A percentile compares a stretch with the other conserved stretches of the same genome.
These are phyloP conservation scores for Syndactyla subalaris DNA, from an alignment of 2,797 vertebrate genomes.

Conservation along the genomic window DNA sequence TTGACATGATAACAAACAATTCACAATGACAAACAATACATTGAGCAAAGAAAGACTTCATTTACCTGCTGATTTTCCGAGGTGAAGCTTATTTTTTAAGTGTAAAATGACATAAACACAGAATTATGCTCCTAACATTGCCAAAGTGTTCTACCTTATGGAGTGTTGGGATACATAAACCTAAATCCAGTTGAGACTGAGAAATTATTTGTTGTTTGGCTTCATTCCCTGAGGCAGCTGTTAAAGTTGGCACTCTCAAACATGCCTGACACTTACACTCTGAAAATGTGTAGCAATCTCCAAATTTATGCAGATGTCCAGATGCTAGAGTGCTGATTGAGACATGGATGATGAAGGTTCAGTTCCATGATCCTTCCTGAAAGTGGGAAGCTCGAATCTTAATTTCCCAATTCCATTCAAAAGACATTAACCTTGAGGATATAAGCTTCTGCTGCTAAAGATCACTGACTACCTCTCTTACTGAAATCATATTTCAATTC, in stretches of 20 bases:
- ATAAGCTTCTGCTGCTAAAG: background rate
- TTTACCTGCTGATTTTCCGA: background rate
- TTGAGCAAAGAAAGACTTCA: background rate
- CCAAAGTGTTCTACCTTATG: background rate
- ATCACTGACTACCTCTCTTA: background rate
- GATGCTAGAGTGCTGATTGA: background rate
- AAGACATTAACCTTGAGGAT: background rate
- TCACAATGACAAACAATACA: background rate
- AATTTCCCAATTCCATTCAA: background rate
- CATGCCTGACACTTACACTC: background rate
- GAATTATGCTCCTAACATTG: background rate
- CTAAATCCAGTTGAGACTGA: background rate
- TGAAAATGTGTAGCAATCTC: background rate
- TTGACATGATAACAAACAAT: background rate
- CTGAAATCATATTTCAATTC: background rate
- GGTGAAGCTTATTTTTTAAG: background rate
- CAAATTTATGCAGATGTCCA: constrained; percentile 31
- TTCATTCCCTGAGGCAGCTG: constrained; percentile 4
- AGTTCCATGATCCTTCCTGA: background rate
- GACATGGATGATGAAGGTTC: background rate
- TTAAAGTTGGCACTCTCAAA: background rate
- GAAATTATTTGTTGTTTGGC: constrained; percentile 5
- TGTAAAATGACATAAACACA: background rate
- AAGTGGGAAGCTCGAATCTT: background rate
- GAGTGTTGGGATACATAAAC: background rate